These are phyloP conservation scores for Toxotes lorentzi DNA, from an alignment of 2,797 vertebrate species.

Conservation along the genomic window DNA sequence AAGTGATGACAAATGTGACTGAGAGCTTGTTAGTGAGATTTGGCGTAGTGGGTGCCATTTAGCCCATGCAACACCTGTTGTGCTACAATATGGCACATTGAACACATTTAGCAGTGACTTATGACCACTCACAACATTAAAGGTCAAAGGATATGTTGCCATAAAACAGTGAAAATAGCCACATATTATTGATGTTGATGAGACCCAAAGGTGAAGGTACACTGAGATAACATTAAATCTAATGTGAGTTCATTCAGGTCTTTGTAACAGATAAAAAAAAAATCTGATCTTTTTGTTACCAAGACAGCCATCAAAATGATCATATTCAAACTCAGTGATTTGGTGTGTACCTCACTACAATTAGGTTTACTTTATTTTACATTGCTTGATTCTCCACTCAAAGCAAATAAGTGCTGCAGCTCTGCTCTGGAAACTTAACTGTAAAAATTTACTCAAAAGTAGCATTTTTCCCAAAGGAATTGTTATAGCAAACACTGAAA, in stretches of 20 bases:
- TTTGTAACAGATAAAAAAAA: not conserved
- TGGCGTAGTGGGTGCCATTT: not conserved
- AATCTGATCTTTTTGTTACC: not conserved
- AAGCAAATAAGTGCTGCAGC: slow-evolving; percentile 30
- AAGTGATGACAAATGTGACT: not conserved
- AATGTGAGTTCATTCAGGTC: not conserved
- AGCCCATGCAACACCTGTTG: not conserved
- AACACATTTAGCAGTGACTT: slow-evolving; percentile 21
- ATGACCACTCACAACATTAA: slow-evolving; percentile 13
- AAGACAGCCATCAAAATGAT: not conserved
- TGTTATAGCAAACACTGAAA: slow-evolving; percentile 36
- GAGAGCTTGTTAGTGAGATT: slow-evolving; percentile 3
- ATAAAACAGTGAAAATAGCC: not conserved
- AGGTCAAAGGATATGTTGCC: slow-evolving; percentile 24
- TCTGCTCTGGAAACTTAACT: slow-evolving; percentile 25
- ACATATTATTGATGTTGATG: slow-evolving; percentile 11
- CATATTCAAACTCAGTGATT: not conserved
- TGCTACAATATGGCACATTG: slow-evolving; percentile 9
- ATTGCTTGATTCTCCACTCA: slow-evolving; percentile 17
- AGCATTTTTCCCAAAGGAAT: slow-evolving; percentile 43
- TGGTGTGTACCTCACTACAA: not conserved
- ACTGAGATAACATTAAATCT: not conserved
- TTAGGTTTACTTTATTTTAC: not conserved
- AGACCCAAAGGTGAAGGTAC: slow-evolving; percentile 14
- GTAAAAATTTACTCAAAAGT: slow-evolving; percentile 7